Evolutionary conservation across 2,113 vertebrate genomes (phyloP), one percentile per base, ranked within the genome.

Genomic region (Echinops telfairi): DNA sequence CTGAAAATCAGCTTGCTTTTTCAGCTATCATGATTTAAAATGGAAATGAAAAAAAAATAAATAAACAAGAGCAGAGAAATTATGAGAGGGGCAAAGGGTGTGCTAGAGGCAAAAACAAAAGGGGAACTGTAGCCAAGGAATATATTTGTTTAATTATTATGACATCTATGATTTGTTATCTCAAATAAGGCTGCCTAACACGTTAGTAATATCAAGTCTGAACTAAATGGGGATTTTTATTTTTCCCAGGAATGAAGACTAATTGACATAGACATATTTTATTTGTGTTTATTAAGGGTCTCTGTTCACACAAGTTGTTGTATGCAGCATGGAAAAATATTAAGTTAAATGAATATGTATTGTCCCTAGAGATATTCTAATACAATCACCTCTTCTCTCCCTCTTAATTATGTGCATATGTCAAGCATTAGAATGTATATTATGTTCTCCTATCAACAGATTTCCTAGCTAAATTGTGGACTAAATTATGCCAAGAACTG

Each of bases 1-100:
- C 4, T 77, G 22, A 66, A 86, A 82, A 80, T 27, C 14, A 90
- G 20, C 17, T 83, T 40, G 3, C 4, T 80, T 53, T 70, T 92
- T 53, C 10, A 71, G 6, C 14, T 64, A 31, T 66, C 27, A 81
- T 43, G 0, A 33, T 93, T 77, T 73, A 80, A 77, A n/a, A 31
- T 88, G 60, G 89, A 83, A 87, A 82, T 78, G 1, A 93, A 79
- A 33, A 22, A 4, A 95, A n/a, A n/a, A n/a, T n/a, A n/a, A 90
- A 77, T 60, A 68, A 78, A 29, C 9, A 19, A 22, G 60, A 91
- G 71, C 17, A 80, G 7, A 81, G 2, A 88, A 87, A 94, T 64
- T 76, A 78, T 36, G 9, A 60, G 43, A 76, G 1, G 25, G 31
- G 25, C 20, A n/a, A 1, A 16, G 6, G 17, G 1, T 23, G 6